A percentile compares a stretch with the other conserved stretches of the same genome.
Conservation (phyloP, 2,888 invertebrate genomes). For the Bimastos eiseni region DNA sequence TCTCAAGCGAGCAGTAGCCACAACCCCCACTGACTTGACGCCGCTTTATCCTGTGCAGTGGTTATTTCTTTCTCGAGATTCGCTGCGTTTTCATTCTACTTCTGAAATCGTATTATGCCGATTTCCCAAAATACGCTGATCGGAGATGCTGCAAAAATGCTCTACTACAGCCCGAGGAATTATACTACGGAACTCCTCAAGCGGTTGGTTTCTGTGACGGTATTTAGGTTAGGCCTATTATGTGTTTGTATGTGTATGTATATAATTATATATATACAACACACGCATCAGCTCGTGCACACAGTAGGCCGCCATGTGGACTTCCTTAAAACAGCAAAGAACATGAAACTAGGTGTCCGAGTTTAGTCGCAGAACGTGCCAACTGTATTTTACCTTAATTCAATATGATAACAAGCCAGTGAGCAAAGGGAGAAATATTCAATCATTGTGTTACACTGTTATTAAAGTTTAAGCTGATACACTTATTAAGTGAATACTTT, state of each 20-base stretch:
- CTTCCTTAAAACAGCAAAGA: neutral
- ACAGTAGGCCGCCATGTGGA: neutral
- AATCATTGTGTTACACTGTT: no score
- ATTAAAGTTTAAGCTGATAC: no score
- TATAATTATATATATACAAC: no score
- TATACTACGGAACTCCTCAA: neutral
- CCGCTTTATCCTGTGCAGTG: neutral
- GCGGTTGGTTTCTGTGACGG: neutral
- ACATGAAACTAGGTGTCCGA: neutral
- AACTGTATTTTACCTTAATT: no score
- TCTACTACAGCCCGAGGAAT: neutral
- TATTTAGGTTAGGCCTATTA: neutral
- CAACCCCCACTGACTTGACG: neutral
- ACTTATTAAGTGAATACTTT: no score
- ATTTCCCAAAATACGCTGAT: neutral
- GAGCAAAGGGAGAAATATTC: no score
- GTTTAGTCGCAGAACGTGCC: neutral
- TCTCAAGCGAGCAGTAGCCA: neutral
- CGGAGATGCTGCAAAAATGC: neutral
- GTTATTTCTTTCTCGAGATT: neutral
- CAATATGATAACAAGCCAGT: no score
- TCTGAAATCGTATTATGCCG: neutral
- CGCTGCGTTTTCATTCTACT: neutral
- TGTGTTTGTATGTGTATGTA: no score
- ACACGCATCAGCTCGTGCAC: neutral